Base-by-base conservation (phyloP, 2,113 vertebrate genomes). In the Pogonocichla stellata region DNA sequence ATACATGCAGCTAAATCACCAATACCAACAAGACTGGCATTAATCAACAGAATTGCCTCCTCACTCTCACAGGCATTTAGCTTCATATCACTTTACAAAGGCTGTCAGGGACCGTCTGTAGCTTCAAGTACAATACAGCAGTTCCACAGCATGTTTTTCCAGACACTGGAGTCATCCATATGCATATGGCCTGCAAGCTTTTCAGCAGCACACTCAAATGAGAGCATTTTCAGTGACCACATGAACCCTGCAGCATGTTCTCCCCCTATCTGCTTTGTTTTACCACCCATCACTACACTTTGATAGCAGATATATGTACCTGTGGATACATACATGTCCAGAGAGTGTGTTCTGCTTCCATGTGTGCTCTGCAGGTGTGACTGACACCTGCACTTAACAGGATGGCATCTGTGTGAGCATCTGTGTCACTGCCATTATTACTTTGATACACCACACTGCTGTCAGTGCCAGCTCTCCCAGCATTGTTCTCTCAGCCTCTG, bases 21-120 rank as follows among this genome's bases (percentile, higher is more conserved):
- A 92, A 93, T 93, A 92, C 56, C 65, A 92, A 80, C 87, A 93
- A 48, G 66, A 77, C 53, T n/a, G 45, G 61, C 60, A 92, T 93
- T 95, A 88, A 96, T 97, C 95, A 96, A 67, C 51, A 79, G 89
- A 96, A 94, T 74, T 74, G 65, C 56, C 92, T 97, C 65, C 53
- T 95, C 4, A 0, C 19, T 92, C 82, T 92, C 14, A 0, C 48
- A 86, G 75, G 43, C 75, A 67, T 93, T 96, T 96, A 90, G 72
- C 79, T 95, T 75, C 36, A n/a, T 65, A 74, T 74, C 56, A 40
- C 56, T 93, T 90, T 60, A 92, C 88, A 73, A 67, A 86, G 82
- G 56, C 72, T 95, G 69, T 69, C 69, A 93, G 56, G 28, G 67
- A 74, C 75, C 0, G 1, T 67, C 79, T 94, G 64, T 50, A 78